Base-by-base conservation (phyloP, 2,113 vertebrate species). In the Collichthys lucidus region DNA sequence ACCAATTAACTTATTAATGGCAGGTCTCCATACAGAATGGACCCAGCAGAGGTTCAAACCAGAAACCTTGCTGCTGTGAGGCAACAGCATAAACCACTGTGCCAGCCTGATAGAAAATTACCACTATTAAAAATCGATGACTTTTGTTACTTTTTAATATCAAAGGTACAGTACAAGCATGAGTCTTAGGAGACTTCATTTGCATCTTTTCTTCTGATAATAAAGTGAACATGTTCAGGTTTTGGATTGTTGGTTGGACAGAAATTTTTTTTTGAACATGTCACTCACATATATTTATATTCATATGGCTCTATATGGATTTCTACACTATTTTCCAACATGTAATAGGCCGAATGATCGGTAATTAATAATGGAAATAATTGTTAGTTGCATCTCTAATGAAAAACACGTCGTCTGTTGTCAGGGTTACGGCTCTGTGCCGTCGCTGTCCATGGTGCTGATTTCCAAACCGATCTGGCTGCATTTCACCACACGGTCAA, bases 381-480 rank as follows among this genome's bases (percentile, higher is more conserved):
- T 9, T 47, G 20, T 10, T 59, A 14, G 31, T 20, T 42, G 8
- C 4, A 49, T 20, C 20, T 22, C 16, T 19, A 2, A 26, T 20
- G 8, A 67, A 56, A 20, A 40, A 26, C 11, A 65, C 12, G 7
- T 40, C 35, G 29, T n/a, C 5, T 29, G 31, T 68, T 16, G 35
- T 24, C 53, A 70, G 11, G 42, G 5, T 46, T 3, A 11, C 11
- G 69, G 50, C 42, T 69, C 2, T 19, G n/a, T 60, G 59, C 61
- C 0, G 87, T 60, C 29, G 20, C 90, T 90, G 80, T 86, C 89
- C 89, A 6, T 89, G 93, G 89, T 92, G 84, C 93, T 92, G 86
- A 89, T 88, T 83, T 71, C 52, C 3, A 74, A 63, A 76, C 35
- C 69, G 57, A 66, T 62, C 47, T 56, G 47, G 26, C 59, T 77